Evolutionary conservation across 2,113 vertebrate species (phyloP).

Genomic region (Mungos mungo): DNA sequence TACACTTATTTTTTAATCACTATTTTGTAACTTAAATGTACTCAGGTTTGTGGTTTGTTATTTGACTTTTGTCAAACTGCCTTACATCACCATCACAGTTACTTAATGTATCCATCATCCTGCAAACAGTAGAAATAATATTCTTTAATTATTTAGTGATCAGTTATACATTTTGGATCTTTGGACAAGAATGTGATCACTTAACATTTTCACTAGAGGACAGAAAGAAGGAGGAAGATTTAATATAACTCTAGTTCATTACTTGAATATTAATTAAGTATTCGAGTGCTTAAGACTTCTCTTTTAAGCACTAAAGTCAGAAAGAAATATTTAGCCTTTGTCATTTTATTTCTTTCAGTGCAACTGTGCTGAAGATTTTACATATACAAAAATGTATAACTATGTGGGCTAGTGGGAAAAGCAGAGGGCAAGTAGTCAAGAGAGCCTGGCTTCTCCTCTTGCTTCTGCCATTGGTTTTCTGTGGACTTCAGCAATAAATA

Average conservation of each 20-base stretch:
- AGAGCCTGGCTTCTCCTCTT: background rate
- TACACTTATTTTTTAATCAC: background rate
- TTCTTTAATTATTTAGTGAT: background rate
- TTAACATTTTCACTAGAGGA: slow-evolving; percentile 1
- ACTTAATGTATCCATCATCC: background rate
- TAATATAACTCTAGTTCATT: slow-evolving; percentile 6
- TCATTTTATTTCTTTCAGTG: background rate
- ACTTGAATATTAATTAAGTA: background rate
- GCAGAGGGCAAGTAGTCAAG: background rate
- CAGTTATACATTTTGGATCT: background rate
- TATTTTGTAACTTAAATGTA: background rate
- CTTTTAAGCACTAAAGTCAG: background rate
- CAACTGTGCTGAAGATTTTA: background rate
- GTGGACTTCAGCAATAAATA: background rate
- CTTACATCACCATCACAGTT: background rate
- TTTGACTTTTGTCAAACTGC: background rate
- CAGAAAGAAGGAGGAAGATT: background rate
- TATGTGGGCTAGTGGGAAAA: background rate
- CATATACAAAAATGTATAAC: background rate
- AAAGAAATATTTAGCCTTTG: background rate
- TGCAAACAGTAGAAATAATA: background rate
- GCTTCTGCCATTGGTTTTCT: background rate
- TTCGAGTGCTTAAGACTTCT: background rate
- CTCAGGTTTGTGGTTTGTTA: background rate
- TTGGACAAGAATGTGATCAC: background rate